Evolutionary conservation across 2,797 vertebrate species (phyloP).

Genomic region (Kryptopterus vitreolus): DNA sequence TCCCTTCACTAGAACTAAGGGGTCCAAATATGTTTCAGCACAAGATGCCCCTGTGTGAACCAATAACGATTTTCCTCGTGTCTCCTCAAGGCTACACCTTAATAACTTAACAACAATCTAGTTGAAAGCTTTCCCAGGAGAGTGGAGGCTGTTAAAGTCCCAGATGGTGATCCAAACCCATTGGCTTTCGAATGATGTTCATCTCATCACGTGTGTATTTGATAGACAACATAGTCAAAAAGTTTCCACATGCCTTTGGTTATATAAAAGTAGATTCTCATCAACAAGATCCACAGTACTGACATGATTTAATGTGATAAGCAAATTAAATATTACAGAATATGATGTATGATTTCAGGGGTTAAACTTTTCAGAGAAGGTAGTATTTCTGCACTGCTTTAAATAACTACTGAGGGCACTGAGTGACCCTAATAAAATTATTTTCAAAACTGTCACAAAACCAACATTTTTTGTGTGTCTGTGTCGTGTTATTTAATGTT

Average conservation of each 20-base stretch:
- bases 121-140: background rate
- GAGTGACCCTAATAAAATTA: background rate
- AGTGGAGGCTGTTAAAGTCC: background rate
- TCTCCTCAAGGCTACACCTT: background rate
- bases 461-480: no score
- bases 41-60: background rate
- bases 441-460: no score
- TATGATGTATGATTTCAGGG: background rate
- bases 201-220: background rate
- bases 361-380: background rate
- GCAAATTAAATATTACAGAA: background rate
- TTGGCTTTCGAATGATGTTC: background rate
- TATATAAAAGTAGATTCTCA: background rate
- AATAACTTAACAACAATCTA: no score
- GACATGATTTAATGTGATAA: no score
- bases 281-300: background rate
- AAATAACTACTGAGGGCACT: background rate
- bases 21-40: background rate
- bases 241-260: background rate
- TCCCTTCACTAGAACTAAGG: background rate
- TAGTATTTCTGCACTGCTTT: background rate
- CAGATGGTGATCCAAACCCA: background rate
- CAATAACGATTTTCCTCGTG: background rate
- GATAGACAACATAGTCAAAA: background rate
- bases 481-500: no score